Conservation (phyloP, 1,140 invertebrate species). For the Scaptomyza pallida region DNA sequence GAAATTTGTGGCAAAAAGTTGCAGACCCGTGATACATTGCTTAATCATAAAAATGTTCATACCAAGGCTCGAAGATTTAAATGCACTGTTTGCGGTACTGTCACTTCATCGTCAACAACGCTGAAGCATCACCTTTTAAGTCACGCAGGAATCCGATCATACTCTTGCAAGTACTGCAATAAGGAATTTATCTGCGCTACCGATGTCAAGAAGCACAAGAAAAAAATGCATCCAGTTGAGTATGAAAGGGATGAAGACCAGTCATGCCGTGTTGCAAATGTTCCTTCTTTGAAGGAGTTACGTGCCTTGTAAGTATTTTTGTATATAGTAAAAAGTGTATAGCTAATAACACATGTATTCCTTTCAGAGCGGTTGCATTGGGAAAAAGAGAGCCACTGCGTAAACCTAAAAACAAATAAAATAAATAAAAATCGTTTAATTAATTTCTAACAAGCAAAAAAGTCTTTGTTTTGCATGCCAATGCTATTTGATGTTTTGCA, state of each 20-base stretch:
- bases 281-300: conserved; percentile 57
- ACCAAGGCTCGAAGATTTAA: conserved; percentile 83
- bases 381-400: conserved; percentile 25
- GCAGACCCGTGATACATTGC: conserved; percentile 84
- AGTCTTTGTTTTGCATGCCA: too few species aligned
- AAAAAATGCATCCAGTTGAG: conserved; percentile 83
- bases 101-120: conserved; percentile 81
- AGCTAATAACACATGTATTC: background rate
- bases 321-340: background rate
- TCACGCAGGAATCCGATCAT: conserved; percentile 84
- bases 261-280: conserved; percentile 32
- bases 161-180: conserved; percentile 84
- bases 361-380: conserved; percentile 34
- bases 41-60: conserved; percentile 85
- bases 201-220: conserved; percentile 85
- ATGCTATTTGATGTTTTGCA: background rate
- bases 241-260: conserved; percentile 2
- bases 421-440: background rate
- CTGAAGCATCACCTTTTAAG: conserved; percentile 84
- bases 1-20: conserved; percentile 84
- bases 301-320: conserved; percentile 51
- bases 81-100: conserved; percentile 78
- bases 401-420: conserved; percentile 20
- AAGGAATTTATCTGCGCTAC: conserved; percentile 84
- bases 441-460: conserved; percentile 8